Percentiles rank a stretch among this genome's conserved stretches.
These are phyloP conservation scores for Mactromeris polynyma DNA, from an alignment of 2,888 invertebrate genomes.

Conservation along the genomic window DNA sequence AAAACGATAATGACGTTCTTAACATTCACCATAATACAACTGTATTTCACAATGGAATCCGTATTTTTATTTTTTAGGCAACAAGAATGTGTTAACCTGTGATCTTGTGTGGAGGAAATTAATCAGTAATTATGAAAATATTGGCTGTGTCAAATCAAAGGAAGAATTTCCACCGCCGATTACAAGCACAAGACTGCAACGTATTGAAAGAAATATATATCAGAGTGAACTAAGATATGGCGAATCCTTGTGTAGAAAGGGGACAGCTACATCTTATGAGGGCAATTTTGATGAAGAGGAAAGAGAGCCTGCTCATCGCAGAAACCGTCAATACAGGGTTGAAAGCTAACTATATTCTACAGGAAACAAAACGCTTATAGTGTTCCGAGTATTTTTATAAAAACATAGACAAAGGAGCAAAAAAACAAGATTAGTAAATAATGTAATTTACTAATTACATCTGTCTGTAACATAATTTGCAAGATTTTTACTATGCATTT, in stretches of 20 bases:
- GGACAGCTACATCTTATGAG: conserved; percentile 27
- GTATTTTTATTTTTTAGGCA: conserved; percentile 60
- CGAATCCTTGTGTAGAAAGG: conserved; percentile 17
- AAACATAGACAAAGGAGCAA: background rate
- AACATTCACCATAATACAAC: no score
- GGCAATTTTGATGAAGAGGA: conserved; percentile 23
- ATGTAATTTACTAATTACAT: no score
- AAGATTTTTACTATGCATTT: no score
- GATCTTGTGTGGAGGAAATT: conserved; percentile 70
- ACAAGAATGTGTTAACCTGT: conserved; percentile 62
- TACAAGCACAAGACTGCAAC: conserved; percentile 23
- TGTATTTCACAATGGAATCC: background rate
- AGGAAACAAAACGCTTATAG: background rate
- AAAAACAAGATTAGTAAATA: no score
- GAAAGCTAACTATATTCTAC: background rate
- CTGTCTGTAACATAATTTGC: no score
- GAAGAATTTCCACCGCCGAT: conserved; percentile 51
- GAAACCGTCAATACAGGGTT: background rate
- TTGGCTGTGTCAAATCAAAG: conserved; percentile 38
- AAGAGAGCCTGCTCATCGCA: background rate
- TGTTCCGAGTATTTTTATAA: background rate
- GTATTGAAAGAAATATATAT: background rate
- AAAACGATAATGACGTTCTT: no score
- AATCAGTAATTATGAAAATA: conserved; percentile 59
- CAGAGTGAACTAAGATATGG: conserved; percentile 9